Evolutionary conservation across 30 jellyfish, hydroid and myxozoan species (phyloP).

Genomic region (Aurelia aurita): DNA sequence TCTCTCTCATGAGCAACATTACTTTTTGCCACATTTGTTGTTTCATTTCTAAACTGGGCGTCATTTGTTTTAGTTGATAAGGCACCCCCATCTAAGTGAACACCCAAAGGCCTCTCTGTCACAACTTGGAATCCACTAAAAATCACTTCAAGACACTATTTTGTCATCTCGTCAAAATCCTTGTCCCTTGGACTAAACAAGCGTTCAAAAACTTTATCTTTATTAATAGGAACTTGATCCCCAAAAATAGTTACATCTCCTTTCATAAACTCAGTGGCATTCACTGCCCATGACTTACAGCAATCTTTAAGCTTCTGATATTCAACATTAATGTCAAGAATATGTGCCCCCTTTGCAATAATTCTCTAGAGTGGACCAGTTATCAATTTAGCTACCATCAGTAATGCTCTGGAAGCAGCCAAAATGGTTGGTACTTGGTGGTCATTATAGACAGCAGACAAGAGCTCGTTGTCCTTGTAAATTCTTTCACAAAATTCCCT

Average conservation of each 20-base stretch:
- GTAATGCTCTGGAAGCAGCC: too few relatives aligned
- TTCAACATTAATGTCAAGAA: background rate
- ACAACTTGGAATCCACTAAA: constrained; percentile 1
- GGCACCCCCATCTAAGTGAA: background rate
- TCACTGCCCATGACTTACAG: background rate
- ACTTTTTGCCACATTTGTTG: background rate
- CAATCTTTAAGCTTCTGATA: background rate
- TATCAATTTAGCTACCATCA: too few relatives aligned
- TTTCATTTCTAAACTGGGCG: background rate
- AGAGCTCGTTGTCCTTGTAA: too few relatives aligned
- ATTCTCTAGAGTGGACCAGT: too few relatives aligned
- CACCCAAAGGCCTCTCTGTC: constrained; percentile 8
- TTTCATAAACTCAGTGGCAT: constrained; percentile 11
- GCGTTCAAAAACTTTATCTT: background rate
- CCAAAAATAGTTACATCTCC: background rate
- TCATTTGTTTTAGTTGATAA: background rate
- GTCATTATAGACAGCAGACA: too few relatives aligned
- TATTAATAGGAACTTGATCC: background rate
- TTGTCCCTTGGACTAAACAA: background rate
- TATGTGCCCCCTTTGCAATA: background rate
- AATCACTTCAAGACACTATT: background rate
- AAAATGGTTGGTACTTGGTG: too few relatives aligned
- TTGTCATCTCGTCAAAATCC: background rate
- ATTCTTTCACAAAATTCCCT: too few relatives aligned
- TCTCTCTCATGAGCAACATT: constrained; percentile 7